Evolutionary conservation across 2,888 invertebrate species (phyloP), one percentile per base, ranked within the genome.

Genomic region (Eurois occulta): DNA sequence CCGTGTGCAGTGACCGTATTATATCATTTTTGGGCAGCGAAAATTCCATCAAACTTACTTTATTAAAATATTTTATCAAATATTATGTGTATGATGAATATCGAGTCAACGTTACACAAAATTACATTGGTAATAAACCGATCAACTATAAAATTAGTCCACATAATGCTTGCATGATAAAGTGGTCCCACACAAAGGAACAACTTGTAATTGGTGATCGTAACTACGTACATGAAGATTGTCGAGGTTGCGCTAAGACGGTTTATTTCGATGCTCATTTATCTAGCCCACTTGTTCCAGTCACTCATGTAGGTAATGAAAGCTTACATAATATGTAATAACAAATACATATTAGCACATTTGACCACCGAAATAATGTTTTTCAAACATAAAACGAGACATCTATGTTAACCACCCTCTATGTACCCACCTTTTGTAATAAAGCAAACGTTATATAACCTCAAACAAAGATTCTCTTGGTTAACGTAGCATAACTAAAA

Each of bases 401-500:
- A 72, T 74, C 38, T 75, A 72, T 72, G 73, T 78, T 72, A 64
- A 35, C n/a, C 58, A 80, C 28, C 80, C 65, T 73, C 41, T 80
- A 68, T 82, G 83, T 78, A 73, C 68, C 24, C 62, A 71, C n/a
- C 62, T 79, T 89, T 84, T 81, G 83, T 74, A 81, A 84, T 82
- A 60, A 80, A 76, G n/a, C 24, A 43, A 41, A n/a, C 41, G 32
- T 88, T 88, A 77, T 79, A 80, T 83, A 86, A 87, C 64, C 35
- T 68, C 2, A 72, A 87, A 84, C 84, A 86, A 80, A 86, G 83
- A 82, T 72, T 78, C 11, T 80, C 52, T 75, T 77, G 87, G 90
- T 87, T 94, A 93, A 93, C 93, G 88, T 92, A 91, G 90, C 92
- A 88, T 91, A 90, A 86, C 92, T 87, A 90, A 92, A 90, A 90